Evolutionary conservation across 1,140 invertebrate genomes (phyloP), one percentile per base, ranked within the genome.

Genomic region (Prorops nasuta): DNA sequence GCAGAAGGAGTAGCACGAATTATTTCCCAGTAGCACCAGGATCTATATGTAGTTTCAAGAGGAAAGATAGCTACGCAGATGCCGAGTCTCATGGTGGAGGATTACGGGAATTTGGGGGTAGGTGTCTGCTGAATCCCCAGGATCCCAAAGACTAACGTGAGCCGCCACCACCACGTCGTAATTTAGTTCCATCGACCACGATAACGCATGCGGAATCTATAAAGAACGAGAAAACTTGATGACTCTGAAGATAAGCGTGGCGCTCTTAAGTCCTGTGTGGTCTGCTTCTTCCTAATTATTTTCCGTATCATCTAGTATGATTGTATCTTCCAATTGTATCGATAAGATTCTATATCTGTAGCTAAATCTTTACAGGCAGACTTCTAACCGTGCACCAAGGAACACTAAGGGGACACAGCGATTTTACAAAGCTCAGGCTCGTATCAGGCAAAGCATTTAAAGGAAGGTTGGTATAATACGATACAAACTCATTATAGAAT

Each of bases 121-220:
- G 24, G 50, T 54, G 47, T 20, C 47, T 44, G 45, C 39, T 22
- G 51, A 39, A 32, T 51, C 41, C 49, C 20, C 38, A 41, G 49
- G 43, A 46, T 31, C 43, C 44, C 16, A 32, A 38, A 51, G 37
- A 40, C 14, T 51, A 22, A 38, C 40, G 42, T 45, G 54, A 56
- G 64, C n/a, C 65, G 60, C 74, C 72, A 77, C 67, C 73, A 76
- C 73, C 74, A 57, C 24, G 69, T 56, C 66, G 65, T 53, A 64
- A 44, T 76, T 75, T 76, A 77, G 73, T 72, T 77, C 74, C 76
- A 76, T 73, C 71, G 72, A 75, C 69, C 69, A 64, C 67, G 75
- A 72, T 77, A 78, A 71, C 72, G 71, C 74, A 77, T 77, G 74
- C 74, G 71, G 71, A 74, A 78, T 78, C 72, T 78, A 78, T 71